Conservation (phyloP, 2,797 vertebrate species). For the Acanthurus tractus region DNA sequence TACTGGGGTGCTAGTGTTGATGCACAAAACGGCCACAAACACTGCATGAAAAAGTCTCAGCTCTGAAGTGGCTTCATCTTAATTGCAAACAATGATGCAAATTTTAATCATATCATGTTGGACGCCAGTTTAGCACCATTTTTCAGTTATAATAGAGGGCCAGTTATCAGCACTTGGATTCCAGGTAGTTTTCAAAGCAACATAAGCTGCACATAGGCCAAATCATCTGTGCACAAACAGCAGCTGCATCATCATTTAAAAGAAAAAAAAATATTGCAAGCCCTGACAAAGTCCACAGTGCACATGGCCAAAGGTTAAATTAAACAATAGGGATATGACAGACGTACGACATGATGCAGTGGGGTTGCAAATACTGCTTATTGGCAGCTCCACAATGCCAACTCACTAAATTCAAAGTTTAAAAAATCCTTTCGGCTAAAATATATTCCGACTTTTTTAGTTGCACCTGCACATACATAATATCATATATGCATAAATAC, state of each 20-base stretch:
- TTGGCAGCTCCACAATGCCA: constrained; percentile 24
- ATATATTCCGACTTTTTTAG: constrained; percentile 21
- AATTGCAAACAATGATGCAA: neutral
- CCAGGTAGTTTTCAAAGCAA: constrained; percentile 31
- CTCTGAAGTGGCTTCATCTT: constrained; percentile 3
- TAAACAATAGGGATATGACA: constrained; percentile 7
- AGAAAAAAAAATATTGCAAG: neutral
- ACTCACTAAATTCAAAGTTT: constrained; percentile 6
- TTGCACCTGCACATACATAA: constrained; percentile 10
- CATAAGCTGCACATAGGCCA: constrained; percentile 21
- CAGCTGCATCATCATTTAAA: neutral
- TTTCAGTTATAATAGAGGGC: constrained; percentile 8
- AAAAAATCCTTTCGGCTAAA: constrained; percentile 31
- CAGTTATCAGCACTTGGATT: constrained; percentile 17
- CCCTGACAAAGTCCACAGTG: constrained; percentile 13
- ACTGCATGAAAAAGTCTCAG: neutral
- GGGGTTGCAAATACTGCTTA: constrained; percentile 26
- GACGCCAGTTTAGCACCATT: constrained; percentile 11
- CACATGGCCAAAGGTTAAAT: constrained; percentile 22
- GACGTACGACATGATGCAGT: constrained; percentile 10
- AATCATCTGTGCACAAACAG: constrained; percentile 28
- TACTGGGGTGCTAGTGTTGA: neutral
- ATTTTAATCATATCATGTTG: neutral
- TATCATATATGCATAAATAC: too few relatives aligned
- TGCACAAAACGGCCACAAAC: neutral